Conservation (phyloP, 2,797 vertebrate species). For the Monodelphis domestica region DNA sequence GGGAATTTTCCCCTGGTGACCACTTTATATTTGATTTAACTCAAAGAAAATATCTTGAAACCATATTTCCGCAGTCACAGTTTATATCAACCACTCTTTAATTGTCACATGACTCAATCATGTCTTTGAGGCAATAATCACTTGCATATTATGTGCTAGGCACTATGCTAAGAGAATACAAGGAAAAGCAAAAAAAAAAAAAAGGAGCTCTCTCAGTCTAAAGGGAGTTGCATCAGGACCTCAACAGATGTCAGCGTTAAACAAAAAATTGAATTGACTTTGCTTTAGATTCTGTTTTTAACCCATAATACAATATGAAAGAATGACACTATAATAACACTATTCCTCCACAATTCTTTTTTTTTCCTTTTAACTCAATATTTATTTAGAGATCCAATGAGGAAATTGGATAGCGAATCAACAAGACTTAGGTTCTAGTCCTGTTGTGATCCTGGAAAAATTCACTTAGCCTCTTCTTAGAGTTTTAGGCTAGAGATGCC, state of each 20-base stretch:
- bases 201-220: not conserved
- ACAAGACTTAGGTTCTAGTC: not conserved
- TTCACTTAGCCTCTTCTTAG: not conserved
- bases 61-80: too few species aligned
- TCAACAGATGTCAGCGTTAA: not conserved
- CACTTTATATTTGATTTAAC: too few species aligned
- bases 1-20: too few species aligned
- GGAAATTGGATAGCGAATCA: not conserved
- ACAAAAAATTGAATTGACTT: not conserved
- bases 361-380: not conserved
- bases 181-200: not conserved
- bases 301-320: not conserved
- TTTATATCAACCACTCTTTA: too few species aligned
- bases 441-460: not conserved
- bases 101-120: too few species aligned
- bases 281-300: not conserved
- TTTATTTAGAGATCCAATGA: not conserved
- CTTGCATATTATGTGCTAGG: not conserved
- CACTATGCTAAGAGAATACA: not conserved
- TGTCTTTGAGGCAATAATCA: not conserved
- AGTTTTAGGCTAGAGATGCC: not conserved
- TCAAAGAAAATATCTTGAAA: too few species aligned
- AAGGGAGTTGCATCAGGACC: not conserved
- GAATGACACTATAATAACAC: not conserved
- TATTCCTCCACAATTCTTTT: not conserved